Base-by-base conservation (phyloP, 2,113 vertebrate species). In the Python bivittatus region DNA sequence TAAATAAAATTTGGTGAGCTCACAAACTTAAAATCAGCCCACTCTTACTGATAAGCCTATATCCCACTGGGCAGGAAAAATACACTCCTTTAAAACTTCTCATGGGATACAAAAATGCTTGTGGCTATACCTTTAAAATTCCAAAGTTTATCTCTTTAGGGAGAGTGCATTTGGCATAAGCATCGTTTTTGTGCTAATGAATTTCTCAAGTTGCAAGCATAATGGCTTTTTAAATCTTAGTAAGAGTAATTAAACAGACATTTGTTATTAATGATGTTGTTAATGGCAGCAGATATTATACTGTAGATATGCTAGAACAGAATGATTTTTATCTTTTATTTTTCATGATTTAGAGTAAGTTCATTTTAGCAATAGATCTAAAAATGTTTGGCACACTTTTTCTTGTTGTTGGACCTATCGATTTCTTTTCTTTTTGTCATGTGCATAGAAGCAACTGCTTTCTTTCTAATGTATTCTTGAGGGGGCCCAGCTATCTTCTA, bases 261-360 rank as follows among this genome's bases (percentile, higher is more conserved):
- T 98, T 98, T 97, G 96, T 98, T 97, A 98, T 98, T 98, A 98
- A 98, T 97, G 97, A 97, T 98, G 95, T 97, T 98, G 97, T 97
- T 98, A 98, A 98, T 98, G 96, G 95, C 94, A 96, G 95, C 90
- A 97, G 97, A 97, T 98, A 98, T 94, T 97, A 97, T 93, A 64
- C 93, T 96, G 94, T 92, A 95, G 95, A 96, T 96, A 96, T 95
- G 95, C 95, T 89, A 95, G 84, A 89, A 89, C 38, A 89, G 85
- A 56, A 52, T 52, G 42, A 94, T 92, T 95, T 96, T 92, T 91
- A 93, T 84, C 38, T 96, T 95, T 93, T 38, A 93, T 61, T 57
- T 57, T 56, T 23, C 94, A 79, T 42, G 91, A 91, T 93, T 97
- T 96, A 97, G 93, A 94, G 92, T 95, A 96, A 95, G 91, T 96